A percentile compares a stretch with the other conserved stretches of the same genome.
phyloP scores from a whole-genome alignment of 37 sponge, comb jelly and placozoan species.

The Beroe forskalii region DNA sequence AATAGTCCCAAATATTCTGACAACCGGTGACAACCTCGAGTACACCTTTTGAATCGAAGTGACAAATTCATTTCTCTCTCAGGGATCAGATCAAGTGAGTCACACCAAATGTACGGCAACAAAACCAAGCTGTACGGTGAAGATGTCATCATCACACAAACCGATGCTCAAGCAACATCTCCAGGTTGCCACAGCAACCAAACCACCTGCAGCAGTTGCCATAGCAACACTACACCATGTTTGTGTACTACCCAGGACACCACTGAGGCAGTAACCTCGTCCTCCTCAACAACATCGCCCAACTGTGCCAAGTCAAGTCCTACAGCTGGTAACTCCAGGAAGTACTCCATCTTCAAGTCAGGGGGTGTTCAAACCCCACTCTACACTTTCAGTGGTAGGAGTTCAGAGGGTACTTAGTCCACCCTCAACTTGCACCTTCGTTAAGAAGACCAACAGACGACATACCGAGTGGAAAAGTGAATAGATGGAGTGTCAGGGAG shows the following conservation, averaged over 20 bases:
- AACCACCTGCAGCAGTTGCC: background rate
- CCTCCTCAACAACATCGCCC: too few relatives aligned
- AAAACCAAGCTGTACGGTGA: slow-evolving; percentile 58
- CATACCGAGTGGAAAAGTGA: slow-evolving; percentile 21
- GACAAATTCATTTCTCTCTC: too few relatives aligned
- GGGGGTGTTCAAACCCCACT: background rate
- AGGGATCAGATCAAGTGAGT: slow-evolving; percentile 21
- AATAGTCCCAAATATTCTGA: background rate
- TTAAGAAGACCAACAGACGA: background rate
- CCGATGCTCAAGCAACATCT: background rate
- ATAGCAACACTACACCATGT: background rate
- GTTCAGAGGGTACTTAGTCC: slow-evolving; percentile 33
- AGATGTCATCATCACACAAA: slow-evolving; percentile 48
- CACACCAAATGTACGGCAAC: slow-evolving; percentile 23
- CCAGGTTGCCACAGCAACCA: background rate
- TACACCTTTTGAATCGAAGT: too few relatives aligned
- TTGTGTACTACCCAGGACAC: background rate
- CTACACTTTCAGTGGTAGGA: background rate
- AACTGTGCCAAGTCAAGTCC: background rate
- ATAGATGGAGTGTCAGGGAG: too few relatives aligned
- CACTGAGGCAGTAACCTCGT: background rate
- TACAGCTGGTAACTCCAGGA: background rate
- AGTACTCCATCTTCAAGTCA: slow-evolving; percentile 41
- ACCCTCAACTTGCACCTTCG: slow-evolving; percentile 49
- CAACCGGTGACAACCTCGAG: too few relatives aligned